These are phyloP conservation scores for Rhinatrema bivittatum DNA, from an alignment of 2,797 vertebrate genomes.

Conservation along the genomic window DNA sequence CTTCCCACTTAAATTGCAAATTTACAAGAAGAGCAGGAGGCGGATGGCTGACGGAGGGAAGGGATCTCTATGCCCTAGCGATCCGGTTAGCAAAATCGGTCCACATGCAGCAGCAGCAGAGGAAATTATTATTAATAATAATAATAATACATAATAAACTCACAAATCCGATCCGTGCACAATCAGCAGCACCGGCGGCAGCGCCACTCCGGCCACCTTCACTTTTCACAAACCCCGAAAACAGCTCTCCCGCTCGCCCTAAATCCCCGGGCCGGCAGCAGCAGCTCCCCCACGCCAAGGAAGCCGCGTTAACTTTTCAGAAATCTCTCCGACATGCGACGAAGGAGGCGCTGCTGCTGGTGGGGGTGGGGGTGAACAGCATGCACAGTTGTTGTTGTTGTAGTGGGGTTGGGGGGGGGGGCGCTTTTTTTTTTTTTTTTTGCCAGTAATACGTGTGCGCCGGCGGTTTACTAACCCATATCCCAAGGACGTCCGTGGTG, in stretches of 20 bases:
- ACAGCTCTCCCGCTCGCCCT: conserved; percentile 24
- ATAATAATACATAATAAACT: too few species aligned
- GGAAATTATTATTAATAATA: too few species aligned
- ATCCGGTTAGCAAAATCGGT: not conserved
- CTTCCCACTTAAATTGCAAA: too few species aligned
- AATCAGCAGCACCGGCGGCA: conserved; percentile 21
- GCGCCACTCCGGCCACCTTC: too few species aligned
- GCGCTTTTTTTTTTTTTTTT: too few species aligned
- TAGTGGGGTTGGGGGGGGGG: too few species aligned
- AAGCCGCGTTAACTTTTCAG: conserved; percentile 18
- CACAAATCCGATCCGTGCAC: conserved; percentile 17
- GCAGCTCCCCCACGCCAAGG: too few species aligned
- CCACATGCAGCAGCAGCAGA: not conserved
- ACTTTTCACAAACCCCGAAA: too few species aligned
- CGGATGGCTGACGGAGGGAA: too few species aligned
- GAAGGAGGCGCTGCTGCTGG: too few species aligned
- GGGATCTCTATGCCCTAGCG: too few species aligned
- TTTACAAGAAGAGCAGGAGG: too few species aligned
- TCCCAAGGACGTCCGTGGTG: not conserved
- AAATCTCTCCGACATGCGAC: not conserved
- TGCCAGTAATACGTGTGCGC: conserved; percentile 11
- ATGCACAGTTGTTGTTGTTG: conserved; percentile 3
- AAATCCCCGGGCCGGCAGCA: conserved; percentile 19
- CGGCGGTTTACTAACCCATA: conserved; percentile 12
- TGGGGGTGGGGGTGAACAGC: not conserved